Base-by-base conservation (phyloP, 2,888 invertebrate species). In the Deroplatys truncata region DNA sequence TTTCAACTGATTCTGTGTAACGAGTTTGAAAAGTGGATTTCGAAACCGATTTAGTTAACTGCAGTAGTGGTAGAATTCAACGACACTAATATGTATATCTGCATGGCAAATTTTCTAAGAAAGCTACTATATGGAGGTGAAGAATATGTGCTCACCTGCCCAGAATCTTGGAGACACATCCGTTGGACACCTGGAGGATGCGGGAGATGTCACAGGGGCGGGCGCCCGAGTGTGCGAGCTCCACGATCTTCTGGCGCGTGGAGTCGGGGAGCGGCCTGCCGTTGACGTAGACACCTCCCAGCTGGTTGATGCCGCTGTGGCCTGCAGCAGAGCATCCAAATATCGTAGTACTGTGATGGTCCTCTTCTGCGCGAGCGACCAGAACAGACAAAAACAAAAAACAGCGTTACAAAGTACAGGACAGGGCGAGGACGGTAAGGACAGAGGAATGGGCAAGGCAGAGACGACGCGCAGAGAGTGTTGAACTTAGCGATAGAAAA, bases 291-390 rank as follows among this genome's bases (percentile, higher is more conserved):
- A 99, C 98, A 93, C 99, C 99, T 93, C 99, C 99, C 95, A 99
- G 96, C 96, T 99, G 99, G 96, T 99, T 99, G 94, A 99, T 98
- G 94, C 99, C 99, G 95, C 98, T 99, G 96, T 99, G 99, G 94
- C 99, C 97, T 95, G 94, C 91, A 92, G 93, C 91, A 90, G 91
- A 91, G 91, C 91, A 91, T 90, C 91, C 91, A 91, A 91, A 91
- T 90, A 92, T 91, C 89, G 91, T 90, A 84, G 89, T 90, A 85
- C 90, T 90, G 56, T 90, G 90, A 88, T 91, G 90, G 49, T 89
- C 31, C 82, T 56, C 49, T n/a, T 49, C 88, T 84, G 86, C 90
- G 35, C 89, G 82, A 84, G 89, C 72, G 28, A 29, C 84, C 72
- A 86, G 49, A 89, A 89, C 84, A 89, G 85, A 89, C 89, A 89